Evolutionary conservation across 1,140 invertebrate species (phyloP), one percentile per base, ranked within the genome.

Genomic region (Drosophila micromelanica): DNA sequence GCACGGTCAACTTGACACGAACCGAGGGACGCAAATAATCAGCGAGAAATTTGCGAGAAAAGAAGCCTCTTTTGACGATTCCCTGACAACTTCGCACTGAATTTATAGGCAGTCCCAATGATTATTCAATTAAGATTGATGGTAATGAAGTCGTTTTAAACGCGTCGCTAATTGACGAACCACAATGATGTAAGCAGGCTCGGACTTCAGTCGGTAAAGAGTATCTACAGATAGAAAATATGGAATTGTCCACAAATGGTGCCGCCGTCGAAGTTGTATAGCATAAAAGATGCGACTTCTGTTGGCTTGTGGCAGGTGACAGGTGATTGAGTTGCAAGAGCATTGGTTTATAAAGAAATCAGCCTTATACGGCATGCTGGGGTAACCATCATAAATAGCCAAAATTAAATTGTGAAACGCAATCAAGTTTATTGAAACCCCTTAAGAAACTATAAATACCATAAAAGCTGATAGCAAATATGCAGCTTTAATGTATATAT

Each of bases 61-160:
- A 11, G 37, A 49, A 45, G 42, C 32, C 40, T 40, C 60, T 38
- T 17, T 56, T 68, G 57, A 52, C 30, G 49, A 61, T 32, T 62
- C 57, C 15, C 23, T 62, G 61, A 62, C 76, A 65, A 55, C 45
- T 75, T 78, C 81, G 63, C 70, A 52, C 74, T 80, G 77, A 73
- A 80, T 85, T 70, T 61, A 70, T 62, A 78, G 69, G 72, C 72
- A 70, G 61, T 48, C 59, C 46, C 75, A 72, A 87, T 79, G 78
- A 82, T 87, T 87, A 84, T 84, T 89, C 78, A 89, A 89, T 89
- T 89, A 89, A 80, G 84, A 89, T 80, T 87, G 82, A 82, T 82
- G 82, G 56, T 87, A 87, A 87, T 87, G 82, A 87, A 87, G 82
- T 54, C 69, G 69, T 76, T 80, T 71, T 46, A 69, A 69, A 63